Evolutionary conservation across 2,797 vertebrate species (phyloP).

Genomic region (Ciconia nigra): DNA sequence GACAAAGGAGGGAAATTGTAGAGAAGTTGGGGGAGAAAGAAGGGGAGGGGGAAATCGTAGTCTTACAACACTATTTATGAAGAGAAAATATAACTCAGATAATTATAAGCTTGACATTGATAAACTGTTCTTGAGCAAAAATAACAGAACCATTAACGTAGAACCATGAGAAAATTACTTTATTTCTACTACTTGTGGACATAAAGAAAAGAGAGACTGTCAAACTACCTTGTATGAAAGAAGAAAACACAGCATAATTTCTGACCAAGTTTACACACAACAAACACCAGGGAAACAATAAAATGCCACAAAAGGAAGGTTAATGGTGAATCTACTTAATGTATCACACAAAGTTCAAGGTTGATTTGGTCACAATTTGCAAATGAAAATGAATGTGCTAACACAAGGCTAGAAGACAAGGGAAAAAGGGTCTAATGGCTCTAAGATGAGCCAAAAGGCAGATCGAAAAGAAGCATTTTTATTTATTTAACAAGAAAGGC

Average conservation of each 20-base stretch:
- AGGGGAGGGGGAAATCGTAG: accelerated
- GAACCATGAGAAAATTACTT: background rate
- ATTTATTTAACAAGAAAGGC: background rate
- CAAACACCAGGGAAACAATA: background rate
- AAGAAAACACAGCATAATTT: background rate
- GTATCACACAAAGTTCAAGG: background rate
- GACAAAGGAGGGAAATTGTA: background rate
- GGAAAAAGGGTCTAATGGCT: background rate
- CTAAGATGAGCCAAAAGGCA: background rate
- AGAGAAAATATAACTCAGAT: background rate
- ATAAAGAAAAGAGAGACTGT: background rate
- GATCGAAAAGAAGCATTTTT: background rate
- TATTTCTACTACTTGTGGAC: background rate
- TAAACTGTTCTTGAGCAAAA: background rate
- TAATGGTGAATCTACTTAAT: background rate
- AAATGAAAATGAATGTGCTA: background rate
- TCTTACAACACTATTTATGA: background rate
- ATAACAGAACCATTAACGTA: background rate
- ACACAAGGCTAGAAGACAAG: background rate
- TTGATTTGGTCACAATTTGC: background rate
- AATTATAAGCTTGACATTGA: background rate
- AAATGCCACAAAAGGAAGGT: background rate
- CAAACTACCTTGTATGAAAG: background rate
- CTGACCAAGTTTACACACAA: background rate
- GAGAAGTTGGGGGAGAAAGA: background rate